These are phyloP conservation scores for Salminus brasiliensis DNA, from an alignment of 2,113 vertebrate genomes.

Conservation along the genomic window DNA sequence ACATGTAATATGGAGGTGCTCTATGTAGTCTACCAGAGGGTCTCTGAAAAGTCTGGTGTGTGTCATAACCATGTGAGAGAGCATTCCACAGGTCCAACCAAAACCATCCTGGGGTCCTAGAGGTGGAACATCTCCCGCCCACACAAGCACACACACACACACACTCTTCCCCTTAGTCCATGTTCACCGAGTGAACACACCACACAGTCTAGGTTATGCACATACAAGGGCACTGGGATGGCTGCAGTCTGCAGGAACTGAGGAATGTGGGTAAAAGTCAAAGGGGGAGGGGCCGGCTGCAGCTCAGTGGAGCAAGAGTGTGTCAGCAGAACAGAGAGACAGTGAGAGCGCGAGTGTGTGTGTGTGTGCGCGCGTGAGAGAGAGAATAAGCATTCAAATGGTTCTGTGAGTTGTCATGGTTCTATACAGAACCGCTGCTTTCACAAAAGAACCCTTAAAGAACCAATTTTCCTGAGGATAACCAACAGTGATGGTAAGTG, in stretches of 20 bases:
- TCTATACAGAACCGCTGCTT: too few species aligned
- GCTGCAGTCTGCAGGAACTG: constrained; percentile 39
- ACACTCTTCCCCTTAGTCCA: background rate
- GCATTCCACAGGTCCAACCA: constrained; percentile 27
- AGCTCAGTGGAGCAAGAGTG: constrained; percentile 30
- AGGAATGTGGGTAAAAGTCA: constrained; percentile 50
- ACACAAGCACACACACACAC: constrained; percentile 21
- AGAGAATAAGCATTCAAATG: too few species aligned
- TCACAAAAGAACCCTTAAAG: too few species aligned
- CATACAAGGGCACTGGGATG: constrained; percentile 42
- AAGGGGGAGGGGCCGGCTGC: constrained; percentile 28
- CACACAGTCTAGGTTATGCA: constrained; percentile 41
- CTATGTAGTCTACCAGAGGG: background rate
- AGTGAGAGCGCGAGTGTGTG: background rate
- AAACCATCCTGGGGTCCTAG: constrained; percentile 24
- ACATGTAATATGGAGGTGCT: too few species aligned
- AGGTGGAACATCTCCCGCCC: constrained; percentile 26
- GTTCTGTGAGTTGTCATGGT: too few species aligned
- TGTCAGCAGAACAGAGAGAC: constrained; percentile 27
- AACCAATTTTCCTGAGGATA: too few species aligned
- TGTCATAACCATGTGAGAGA: constrained; percentile 13
- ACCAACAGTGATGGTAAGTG: too few species aligned
- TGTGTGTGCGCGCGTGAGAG: background rate
- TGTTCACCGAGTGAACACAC: constrained; percentile 18
- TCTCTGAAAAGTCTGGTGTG: constrained; percentile 4